These are phyloP conservation scores for Hystrix brachyura DNA, from an alignment of 2,113 vertebrate genomes.

Conservation along the genomic window DNA sequence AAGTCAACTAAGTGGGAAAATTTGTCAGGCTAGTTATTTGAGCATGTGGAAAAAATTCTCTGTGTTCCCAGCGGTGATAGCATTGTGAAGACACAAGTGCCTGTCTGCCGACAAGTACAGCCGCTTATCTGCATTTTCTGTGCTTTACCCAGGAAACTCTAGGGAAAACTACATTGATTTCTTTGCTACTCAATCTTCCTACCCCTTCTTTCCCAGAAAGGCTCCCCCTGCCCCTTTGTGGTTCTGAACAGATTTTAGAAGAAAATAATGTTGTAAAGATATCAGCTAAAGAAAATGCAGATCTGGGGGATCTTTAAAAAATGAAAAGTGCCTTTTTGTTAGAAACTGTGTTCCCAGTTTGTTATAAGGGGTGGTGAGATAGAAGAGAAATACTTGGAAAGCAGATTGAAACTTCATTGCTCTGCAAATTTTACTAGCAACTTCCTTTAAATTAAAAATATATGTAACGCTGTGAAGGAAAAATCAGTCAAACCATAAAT, in stretches of 20 bases:
- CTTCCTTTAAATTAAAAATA: background rate
- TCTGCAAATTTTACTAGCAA: background rate
- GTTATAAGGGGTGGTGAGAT: background rate
- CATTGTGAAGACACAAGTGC: background rate
- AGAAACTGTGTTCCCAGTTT: conserved; percentile 39
- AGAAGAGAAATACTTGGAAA: background rate
- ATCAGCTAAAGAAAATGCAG: background rate
- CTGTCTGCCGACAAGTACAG: background rate
- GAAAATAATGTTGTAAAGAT: background rate
- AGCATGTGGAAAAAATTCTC: conserved; percentile 42
- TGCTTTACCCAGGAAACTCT: conserved; percentile 65
- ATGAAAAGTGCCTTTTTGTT: background rate
- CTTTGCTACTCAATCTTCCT: conserved; percentile 32
- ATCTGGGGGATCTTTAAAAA: background rate
- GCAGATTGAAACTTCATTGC: background rate
- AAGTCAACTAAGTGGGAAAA: conserved; percentile 71
- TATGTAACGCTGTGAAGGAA: background rate
- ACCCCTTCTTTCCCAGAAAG: conserved; percentile 56
- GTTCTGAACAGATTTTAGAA: conserved; percentile 9
- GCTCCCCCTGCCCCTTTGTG: background rate
- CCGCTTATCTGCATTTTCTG: conserved; percentile 34
- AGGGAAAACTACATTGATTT: conserved; percentile 52
- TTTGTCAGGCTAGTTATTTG: conserved; percentile 65
- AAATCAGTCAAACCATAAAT: background rate
- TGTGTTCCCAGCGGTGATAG: conserved; percentile 36